A percentile compares a stretch with the other conserved stretches of the same genome.
These are phyloP conservation scores for Ferdinandea cuprea DNA, from an alignment of 2,888 invertebrate genomes.

Conservation along the genomic window DNA sequence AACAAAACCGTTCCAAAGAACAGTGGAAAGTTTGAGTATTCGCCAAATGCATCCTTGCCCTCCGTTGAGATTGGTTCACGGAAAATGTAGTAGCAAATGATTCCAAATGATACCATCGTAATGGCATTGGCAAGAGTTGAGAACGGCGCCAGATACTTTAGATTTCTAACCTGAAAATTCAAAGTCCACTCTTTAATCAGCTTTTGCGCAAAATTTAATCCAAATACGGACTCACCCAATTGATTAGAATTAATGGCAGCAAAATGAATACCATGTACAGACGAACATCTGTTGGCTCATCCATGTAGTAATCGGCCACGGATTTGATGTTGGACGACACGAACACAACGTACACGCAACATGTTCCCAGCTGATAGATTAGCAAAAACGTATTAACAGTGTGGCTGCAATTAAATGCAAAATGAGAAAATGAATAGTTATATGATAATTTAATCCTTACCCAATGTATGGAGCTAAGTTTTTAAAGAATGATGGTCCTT, in stretches of 20 bases:
- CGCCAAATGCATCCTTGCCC: conserved; percentile 86
- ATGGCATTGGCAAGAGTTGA: conserved; percentile 94
- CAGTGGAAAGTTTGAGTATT: conserved; percentile 89
- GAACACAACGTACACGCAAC: conserved; percentile 98
- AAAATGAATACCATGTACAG: conserved; percentile 89
- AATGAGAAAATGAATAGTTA: background rate
- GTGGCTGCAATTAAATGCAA: conserved; percentile 84
- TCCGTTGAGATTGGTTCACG: conserved; percentile 87
- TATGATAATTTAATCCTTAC: conserved; percentile 83
- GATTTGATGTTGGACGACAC: conserved; percentile 92
- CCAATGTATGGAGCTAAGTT: conserved; percentile 87
- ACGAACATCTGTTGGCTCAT: conserved; percentile 84
- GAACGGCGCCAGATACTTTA: conserved; percentile 94
- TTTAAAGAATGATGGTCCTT: conserved; percentile 88
- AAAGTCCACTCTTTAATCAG: background rate
- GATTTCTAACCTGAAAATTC: conserved; percentile 84
- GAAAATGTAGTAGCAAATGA: conserved; percentile 94
- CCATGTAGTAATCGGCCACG: conserved; percentile 85
- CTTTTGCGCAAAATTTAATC: too few species aligned
- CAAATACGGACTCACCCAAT: conserved; percentile 86
- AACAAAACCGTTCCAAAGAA: conserved; percentile 98
- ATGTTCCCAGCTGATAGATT: conserved; percentile 96
- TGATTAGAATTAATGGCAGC: conserved; percentile 90
- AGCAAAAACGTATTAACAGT: conserved; percentile 90
- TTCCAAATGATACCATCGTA: conserved; percentile 91